Evolutionary conservation across 2,113 vertebrate species (phyloP), one percentile per base, ranked within the genome.

Genomic region (Thunnus thynnus): DNA sequence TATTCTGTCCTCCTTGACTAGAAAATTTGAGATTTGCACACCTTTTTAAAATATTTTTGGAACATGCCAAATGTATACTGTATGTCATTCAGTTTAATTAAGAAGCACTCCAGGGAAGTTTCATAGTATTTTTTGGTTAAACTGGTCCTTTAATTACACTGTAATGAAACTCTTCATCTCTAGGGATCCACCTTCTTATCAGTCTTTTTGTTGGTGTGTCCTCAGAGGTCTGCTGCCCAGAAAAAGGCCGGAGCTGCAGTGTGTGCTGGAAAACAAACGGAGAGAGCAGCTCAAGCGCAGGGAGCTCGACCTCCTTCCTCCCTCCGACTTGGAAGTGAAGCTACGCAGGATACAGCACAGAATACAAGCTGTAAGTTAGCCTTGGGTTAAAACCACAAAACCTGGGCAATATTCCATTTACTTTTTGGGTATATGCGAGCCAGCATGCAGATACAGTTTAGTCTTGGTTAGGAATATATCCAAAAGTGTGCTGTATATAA

Each of bases 291-390:
- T 78, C 62, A 41, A 27, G 54, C 85, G 91, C 32, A 83, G 86
- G 48, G 89, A 95, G 62, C 67, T 86, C 72, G 61, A 66, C 20
- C 76, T 78, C 25, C 60, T 62, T 13, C 78, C 88, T 2, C 76
- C 71, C 36, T 93, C 91, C 0, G 89, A 95, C 81, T 66, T 95
- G 60, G 94, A 94, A 63, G 74, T 86, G 66, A 90, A 94, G 61
- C 93, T 95, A 13, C 84, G 41, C 55, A 91, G 86, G 58, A 72
- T 51, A 10, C 71, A 83, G 30, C 87, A 93, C 70, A 94, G 68
- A 61, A 62, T 82, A 25, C 63, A 82, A 74, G 14, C 60, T 0
- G 89, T 90, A 56, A 74, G 86, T 69, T n/a, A 60, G 3, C 20
- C 22, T 17, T 36, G n/a, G 30, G 17, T 3, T 3, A 51, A 57